Evolutionary conservation across 2,797 vertebrate species (phyloP), one percentile per base, ranked within the genome.

Genomic region (Myotis daubentonii): DNA sequence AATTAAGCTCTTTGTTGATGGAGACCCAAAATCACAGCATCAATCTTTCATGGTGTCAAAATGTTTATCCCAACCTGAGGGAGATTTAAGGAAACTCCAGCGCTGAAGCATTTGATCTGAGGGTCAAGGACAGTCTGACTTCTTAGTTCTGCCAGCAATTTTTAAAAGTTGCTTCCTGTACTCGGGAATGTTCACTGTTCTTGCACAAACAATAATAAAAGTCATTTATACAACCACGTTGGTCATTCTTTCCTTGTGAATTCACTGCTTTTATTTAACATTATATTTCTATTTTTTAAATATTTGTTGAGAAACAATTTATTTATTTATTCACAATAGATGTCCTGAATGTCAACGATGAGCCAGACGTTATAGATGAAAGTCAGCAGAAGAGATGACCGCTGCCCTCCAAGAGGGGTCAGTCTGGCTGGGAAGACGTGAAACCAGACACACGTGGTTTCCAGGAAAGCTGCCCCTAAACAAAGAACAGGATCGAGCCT

Each of bases 161-260:
- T 95, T 93, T 90, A 51, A 87, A 94, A 95, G 83, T 89, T 68
- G 94, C 91, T 97, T 98, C 95, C 95, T 97, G 88, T 90, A 76
- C 91, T 65, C 62, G 78, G 84, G 79, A 96, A 96, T 85, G 87
- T 81, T 83, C 95, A 91, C 95, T 88, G 38, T 87, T 95, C 94
- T 96, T 93, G 51, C 25, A 82, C 94, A 94, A 95, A 96, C 94
- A 97, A 96, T 95, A 97, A 89, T 88, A 72, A 94, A 81, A 94
- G 78, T 62, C 74, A 90, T 87, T 96, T 95, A 95, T 78, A 91
- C 68, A 95, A 82, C 22, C 53, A 95, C 88, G 75, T 94, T 94
- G 12, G 62, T 84, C 80, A 93, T 57, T 76, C 82, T 94, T 91
- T 68, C 81, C 83, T 93, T 91, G 91, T 80, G 90, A 96, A 90